Evolutionary conservation across 2,888 invertebrate genomes (phyloP).

Genomic region (Xylota sylvarum): DNA sequence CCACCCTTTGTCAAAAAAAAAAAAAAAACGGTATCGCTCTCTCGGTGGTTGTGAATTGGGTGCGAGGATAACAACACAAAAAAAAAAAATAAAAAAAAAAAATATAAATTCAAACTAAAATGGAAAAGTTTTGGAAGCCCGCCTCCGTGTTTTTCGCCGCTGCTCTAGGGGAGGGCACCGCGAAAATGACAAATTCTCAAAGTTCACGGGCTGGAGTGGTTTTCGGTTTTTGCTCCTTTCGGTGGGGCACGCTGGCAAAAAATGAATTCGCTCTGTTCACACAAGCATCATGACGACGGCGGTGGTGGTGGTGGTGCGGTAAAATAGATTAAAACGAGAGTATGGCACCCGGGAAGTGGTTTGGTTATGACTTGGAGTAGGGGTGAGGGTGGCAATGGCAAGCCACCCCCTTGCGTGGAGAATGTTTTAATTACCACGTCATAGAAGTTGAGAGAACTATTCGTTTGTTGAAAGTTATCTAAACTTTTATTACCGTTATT

Average conservation of each 20-base stretch:
- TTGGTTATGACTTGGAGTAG: neutral
- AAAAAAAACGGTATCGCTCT: neutral
- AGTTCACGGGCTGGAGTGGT: constrained; percentile 66
- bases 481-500: constrained; percentile 64
- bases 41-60: neutral
- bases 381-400: neutral
- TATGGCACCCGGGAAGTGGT: constrained; percentile 13
- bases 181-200: constrained; percentile 75
- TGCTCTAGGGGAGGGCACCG: constrained; percentile 31
- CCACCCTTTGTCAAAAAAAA: neutral
- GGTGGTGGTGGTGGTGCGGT: constrained; percentile 15
- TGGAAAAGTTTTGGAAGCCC: constrained; percentile 55
- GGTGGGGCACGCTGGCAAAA: neutral
- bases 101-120: constrained; percentile 59
- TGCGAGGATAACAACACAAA: constrained; percentile 12
- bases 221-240: constrained; percentile 49
- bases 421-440: constrained; percentile 67
- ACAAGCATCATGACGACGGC: constrained; percentile 29
- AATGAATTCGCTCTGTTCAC: constrained; percentile 35
- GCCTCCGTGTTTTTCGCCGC: constrained; percentile 53
- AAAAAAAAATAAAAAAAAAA: constrained; percentile 37
- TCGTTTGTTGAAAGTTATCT: constrained; percentile 66
- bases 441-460: constrained; percentile 62
- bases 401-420: neutral
- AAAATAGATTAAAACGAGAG: constrained; percentile 48